Base-by-base conservation (phyloP, 1,140 invertebrate genomes). In the Papilio xuthus region DNA sequence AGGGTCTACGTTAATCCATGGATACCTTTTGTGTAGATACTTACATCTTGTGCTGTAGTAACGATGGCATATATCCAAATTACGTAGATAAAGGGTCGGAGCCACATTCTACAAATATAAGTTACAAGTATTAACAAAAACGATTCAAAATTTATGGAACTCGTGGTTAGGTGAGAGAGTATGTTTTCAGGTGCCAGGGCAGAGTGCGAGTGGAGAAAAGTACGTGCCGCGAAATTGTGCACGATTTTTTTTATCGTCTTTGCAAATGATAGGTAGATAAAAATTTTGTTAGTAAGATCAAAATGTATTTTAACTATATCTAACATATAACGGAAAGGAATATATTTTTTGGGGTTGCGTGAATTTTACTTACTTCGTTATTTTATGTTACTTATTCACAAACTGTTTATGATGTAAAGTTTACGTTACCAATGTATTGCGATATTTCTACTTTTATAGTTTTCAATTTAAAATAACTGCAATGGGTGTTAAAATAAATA, bases 381-480 rank as follows among this genome's bases (percentile, higher is more conserved):
- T 60, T 26, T 26, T 60, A 12, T 60, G 26, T 53, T 18, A n/a
- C 23, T 60, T 60, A 60, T 26, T 60, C 23, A 26, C 10, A 12
- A 13, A 15, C 44, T 47, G 20, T 60, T 60, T 60, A 60, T 23
- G 23, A 60, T 60, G 67, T 69, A 69, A 69, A 69, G 13, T 69
- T 2, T 69, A 37, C 32, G 23, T 37, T 42, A 42, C 10, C n/a
- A 70, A n/a, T 41, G 18, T n/a, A 72, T 72, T 41, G 70, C 37
- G n/a, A 72, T n/a, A 8, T 44, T 70, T 15, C 28, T 13, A 9
- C 12, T 47, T 47, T 72, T 72, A 72, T 72, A 23, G 70, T 72
- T 72, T 72, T 72, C 70, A 72, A 72, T 72, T 72, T 72, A 23
- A 41, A 42, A 70, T 15, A 28, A 60, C 56, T 10, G 23, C 23